These are phyloP conservation scores for Leucosticte australis DNA, from an alignment of 2,113 vertebrate species.

Conservation along the genomic window DNA sequence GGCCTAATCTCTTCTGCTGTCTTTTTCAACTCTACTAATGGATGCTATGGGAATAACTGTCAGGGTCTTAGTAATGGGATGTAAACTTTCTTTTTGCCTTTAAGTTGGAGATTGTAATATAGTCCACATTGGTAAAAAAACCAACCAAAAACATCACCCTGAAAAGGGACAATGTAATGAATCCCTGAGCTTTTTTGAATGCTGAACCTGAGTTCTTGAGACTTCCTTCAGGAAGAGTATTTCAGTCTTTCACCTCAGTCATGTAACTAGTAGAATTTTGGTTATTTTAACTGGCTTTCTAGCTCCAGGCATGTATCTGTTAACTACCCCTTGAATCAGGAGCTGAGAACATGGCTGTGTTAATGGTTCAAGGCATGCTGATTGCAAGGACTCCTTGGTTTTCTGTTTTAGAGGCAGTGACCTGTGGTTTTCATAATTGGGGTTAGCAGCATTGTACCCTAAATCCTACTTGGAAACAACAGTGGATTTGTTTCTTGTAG, in stretches of 20 bases:
- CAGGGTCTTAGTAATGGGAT: neutral
- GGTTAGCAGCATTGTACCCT: neutral
- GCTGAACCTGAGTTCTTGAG: neutral
- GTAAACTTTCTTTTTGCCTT: neutral
- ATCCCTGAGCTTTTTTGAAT: neutral
- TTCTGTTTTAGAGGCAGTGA: neutral
- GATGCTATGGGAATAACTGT: neutral
- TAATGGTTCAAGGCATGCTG: neutral
- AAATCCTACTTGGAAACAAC: neutral
- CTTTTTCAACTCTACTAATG: neutral
- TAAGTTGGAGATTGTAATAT: neutral
- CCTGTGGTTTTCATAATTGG: neutral
- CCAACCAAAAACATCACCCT: rapidly evolving
- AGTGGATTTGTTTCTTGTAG: neutral
- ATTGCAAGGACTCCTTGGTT: neutral
- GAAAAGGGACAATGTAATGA: neutral
- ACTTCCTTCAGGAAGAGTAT: neutral
- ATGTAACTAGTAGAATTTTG: neutral
- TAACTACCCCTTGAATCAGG: neutral
- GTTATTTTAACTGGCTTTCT: neutral
- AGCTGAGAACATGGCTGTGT: neutral
- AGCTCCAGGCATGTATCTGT: neutral
- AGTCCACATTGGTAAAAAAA: neutral
- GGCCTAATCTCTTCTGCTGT: neutral
- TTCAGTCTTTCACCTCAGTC: neutral